These are phyloP conservation scores for Erebia palarica DNA, from an alignment of 2,888 invertebrate species.

Conservation along the genomic window DNA sequence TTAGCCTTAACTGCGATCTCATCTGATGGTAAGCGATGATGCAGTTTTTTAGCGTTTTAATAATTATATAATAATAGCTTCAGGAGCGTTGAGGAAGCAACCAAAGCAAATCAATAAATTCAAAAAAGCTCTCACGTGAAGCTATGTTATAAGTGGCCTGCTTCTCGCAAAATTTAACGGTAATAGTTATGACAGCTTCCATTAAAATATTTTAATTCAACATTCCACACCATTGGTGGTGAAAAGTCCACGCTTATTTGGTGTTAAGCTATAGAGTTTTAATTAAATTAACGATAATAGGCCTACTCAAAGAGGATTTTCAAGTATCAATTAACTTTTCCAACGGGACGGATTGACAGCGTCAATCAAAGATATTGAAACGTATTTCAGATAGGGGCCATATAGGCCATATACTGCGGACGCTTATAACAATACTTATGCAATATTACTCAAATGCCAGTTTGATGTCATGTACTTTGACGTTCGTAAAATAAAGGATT, in stretches of 20 bases:
- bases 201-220: constrained; percentile 12
- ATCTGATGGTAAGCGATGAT: too few species aligned
- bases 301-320: constrained; percentile 9
- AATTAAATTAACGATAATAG: constrained; percentile 26
- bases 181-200: neutral
- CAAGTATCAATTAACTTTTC: constrained; percentile 25
- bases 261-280: constrained; percentile 16
- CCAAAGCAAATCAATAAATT: neutral
- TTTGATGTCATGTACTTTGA: too few species aligned
- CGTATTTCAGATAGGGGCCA: too few species aligned
- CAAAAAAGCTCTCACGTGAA: neutral
- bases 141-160: neutral
- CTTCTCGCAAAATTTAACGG: constrained; percentile 9
- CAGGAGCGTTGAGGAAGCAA: neutral
- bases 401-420: too few species aligned
- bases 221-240: constrained; percentile 17
- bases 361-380: neutral
- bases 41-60: too few species aligned
- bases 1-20: too few species aligned
- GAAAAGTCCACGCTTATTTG: constrained; percentile 19
- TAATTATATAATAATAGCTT: too few species aligned
- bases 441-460: too few species aligned
- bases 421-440: too few species aligned
- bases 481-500: too few species aligned
- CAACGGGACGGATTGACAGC: constrained; percentile 2